Evolutionary conservation across 1,140 invertebrate genomes (phyloP), one percentile per base, ranked within the genome.

Genomic region (Drosophila prosaltans): DNA sequence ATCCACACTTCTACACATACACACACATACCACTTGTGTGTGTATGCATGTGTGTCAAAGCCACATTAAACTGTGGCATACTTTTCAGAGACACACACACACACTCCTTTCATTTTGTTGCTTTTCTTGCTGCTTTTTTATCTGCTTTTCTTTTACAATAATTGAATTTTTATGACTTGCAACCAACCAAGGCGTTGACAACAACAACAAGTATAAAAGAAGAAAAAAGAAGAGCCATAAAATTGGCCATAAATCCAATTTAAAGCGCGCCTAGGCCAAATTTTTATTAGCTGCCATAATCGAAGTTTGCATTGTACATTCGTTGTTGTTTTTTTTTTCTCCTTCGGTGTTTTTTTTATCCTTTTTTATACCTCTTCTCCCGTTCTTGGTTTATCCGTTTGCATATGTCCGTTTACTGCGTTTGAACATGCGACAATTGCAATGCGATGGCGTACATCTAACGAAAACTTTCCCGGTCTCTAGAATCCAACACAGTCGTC

Each of bases 261-360:
- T 68, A 43, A 39, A 45, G 73, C 45, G 63, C 57, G 74, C 65
- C 83, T 82, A 86, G 75, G 54, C 45, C 60, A 61, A 69, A 59
- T 74, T 74, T 83, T 86, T 85, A 88, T 72, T 74, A 82, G 72
- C 83, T 80, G 82, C 75, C 72, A 73, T 88, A 86, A 88, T 86
- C 83, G 79, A 88, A 86, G 58, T 77, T 88, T 51, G 70, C 26
- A 62, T 63, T 63, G 70, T 78, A 70, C 36, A 60, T 45, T 65
- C 28, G 61, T 62, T 71, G 57, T 65, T 24, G 3, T 8, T 43
- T 54, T 41, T 55, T 30, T 8, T 58, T 58, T 5, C 8, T 36
- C 21, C 7, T 3, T 51, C 21, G 6, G 3, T 36, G 2, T 30
- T 30, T 36, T 36, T 36, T 36, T 1, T 36, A 36, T 1, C 45